phyloP scores from a whole-genome alignment of 2,797 vertebrate genomes.

The Circus cinereus region DNA sequence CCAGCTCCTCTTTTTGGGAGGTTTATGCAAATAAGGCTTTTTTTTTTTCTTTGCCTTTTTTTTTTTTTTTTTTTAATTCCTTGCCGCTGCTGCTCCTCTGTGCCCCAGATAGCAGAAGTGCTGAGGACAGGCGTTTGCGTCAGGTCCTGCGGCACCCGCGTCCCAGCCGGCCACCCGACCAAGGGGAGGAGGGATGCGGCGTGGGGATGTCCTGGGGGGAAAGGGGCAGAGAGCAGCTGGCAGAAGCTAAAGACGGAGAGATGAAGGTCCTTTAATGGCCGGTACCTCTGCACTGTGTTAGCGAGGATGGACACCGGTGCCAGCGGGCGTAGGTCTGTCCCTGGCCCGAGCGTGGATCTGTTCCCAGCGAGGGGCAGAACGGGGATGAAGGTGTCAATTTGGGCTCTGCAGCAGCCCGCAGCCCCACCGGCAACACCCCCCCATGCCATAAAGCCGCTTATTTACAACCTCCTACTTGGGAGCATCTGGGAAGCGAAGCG shows the following conservation, averaged over 20 bases:
- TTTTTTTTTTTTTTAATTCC: neutral
- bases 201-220: neutral
- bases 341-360: rapidly evolving
- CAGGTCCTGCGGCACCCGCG: conserved; percentile 17
- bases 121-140: conserved; percentile 47
- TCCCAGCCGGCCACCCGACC: neutral
- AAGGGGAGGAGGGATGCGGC: neutral
- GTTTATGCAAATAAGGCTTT: conserved; percentile 42
- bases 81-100: neutral
- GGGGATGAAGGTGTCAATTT: neutral
- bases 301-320: neutral
- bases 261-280: neutral
- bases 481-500: conserved; percentile 53
- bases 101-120: conserved; percentile 66
- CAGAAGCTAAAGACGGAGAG: neutral
- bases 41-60: neutral
- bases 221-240: neutral
- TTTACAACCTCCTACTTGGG: conserved; percentile 31
- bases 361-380: neutral
- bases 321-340: neutral
- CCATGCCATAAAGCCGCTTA: conserved; percentile 20
- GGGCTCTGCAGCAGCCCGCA: neutral
- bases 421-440: conserved; percentile 9
- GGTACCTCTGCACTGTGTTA: rapidly evolving
- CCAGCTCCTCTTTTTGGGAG: neutral